Evolutionary conservation across 2,888 invertebrate genomes (phyloP), one percentile per base, ranked within the genome.

Genomic region (Andrena camellia): DNA sequence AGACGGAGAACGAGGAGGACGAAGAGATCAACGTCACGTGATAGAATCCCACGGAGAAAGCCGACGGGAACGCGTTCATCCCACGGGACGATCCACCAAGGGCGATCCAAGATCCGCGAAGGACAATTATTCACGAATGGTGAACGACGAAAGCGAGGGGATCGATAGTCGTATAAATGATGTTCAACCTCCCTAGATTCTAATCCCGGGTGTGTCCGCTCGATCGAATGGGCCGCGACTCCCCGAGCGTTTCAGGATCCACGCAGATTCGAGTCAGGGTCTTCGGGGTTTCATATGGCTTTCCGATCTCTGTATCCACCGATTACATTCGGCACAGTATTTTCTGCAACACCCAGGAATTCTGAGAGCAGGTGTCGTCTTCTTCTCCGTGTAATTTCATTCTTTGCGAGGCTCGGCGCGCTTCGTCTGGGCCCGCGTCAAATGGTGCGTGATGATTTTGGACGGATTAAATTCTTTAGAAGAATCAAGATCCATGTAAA

Each of bases 11-110:
- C 88, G 95, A 95, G 71, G 95, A 94, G 91, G 97, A 97, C 79
- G 97, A 97, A 91, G 97, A 98, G 93, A 98, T 98, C 88, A 97
- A 97, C 93, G 97, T 98, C 94, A 98, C 97, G 95, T 97, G 97
- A 97, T 97, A 94, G 94, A 92, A 73, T 78, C 66, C 6, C 48
- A 26, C 29, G 64, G 29, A 17, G 29, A 29, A 68, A 69, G 60
- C 78, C 29, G 59, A 31, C 60, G 35, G 50, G 63, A 74, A 59
- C 52, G 20, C 33, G 60, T 64, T 62, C 33, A 60, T 60, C 64
- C 74, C 54, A 66, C 42, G 31, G 62, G 31, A 59, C 48, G 57
- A 50, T 17, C 42, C 13, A 6, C 7, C n/a, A 23, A 13, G 50
- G 26, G 17, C 29, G 29, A 62, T 29, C 54, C 50, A 68, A 72